These are phyloP conservation scores for Drosophila sordidula DNA, from an alignment of 2,888 invertebrate species.

Conservation along the genomic window DNA sequence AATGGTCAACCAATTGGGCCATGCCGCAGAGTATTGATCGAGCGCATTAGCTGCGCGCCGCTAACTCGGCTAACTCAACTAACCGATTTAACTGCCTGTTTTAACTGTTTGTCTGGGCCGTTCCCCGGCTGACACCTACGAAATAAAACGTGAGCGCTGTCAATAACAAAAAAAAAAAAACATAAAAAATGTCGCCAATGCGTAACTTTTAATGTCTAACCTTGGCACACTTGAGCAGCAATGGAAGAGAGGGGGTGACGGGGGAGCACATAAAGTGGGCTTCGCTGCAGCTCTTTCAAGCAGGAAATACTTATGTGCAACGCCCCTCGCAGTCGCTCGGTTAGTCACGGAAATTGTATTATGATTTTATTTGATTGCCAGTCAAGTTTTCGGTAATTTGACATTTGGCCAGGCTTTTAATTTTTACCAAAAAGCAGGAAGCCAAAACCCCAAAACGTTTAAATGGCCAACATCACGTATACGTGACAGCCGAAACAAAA, in stretches of 20 bases:
- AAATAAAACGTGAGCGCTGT: constrained; percentile 68
- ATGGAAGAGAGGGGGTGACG: neutral
- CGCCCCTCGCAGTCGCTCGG: constrained; percentile 27
- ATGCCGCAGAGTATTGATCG: constrained; percentile 41
- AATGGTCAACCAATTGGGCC: constrained; percentile 30
- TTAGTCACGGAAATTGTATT: constrained; percentile 36
- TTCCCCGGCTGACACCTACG: constrained; percentile 63
- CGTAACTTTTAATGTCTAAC: constrained; percentile 49
- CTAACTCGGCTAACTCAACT: constrained; percentile 33
- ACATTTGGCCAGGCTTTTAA: constrained; percentile 58
- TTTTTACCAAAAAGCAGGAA: constrained; percentile 50
- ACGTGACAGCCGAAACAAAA: constrained; percentile 10
- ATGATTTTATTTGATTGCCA: constrained; percentile 48
- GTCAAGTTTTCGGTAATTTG: constrained; percentile 51
- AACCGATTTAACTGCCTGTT: constrained; percentile 34
- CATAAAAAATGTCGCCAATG: constrained; percentile 33
- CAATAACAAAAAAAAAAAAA: neutral
- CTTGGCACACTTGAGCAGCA: constrained; percentile 63
- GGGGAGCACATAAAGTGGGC: neutral
- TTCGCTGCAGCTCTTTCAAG: constrained; percentile 1
- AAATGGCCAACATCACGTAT: constrained; percentile 23
- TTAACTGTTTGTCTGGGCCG: constrained; percentile 42
- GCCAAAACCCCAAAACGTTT: constrained; percentile 4
- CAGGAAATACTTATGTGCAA: constrained; percentile 45
- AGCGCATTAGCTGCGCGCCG: constrained; percentile 43